Evolutionary conservation across 2,797 vertebrate species (phyloP), one percentile per base, ranked within the genome.

Genomic region (Amazonetta brasiliensis): DNA sequence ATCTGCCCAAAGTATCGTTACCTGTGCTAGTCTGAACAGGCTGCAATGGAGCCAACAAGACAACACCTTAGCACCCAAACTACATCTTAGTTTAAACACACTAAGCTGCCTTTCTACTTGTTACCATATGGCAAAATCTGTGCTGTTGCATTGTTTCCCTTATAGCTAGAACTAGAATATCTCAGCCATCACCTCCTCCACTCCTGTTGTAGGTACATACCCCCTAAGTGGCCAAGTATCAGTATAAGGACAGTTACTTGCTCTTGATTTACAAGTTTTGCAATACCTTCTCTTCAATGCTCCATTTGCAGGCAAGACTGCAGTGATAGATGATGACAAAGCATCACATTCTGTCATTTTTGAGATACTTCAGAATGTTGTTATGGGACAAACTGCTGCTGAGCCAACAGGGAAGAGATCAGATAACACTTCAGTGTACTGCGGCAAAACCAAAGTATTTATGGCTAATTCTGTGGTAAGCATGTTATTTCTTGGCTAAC

Each of bases 381-480:
- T 98, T 8, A 64, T 5, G 12, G 62, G 93, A 62, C 94, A 83
- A 54, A 31, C 5, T 21, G 23, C 81, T 19, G 85, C 84, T 37
- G 67, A 92, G 68, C 90, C 72, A 17, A 33, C 41, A 12, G 93
- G 96, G 81, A 86, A 63, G 43, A 90, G 92, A 72, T 92, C 95
- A 37, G 89, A 11, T 41, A 96, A 58, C 25, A 48, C 89, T 7
- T 90, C 98, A 46, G 97, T 98, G 82, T 99, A 98, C 90, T 99
- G 99, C 28, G 99, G 99, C 67, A 98, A 95, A 92, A 99, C 99
- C 60, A 99, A 99, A 98, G 98, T 99, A 39, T 99, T 99, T 96
- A 98, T 99, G 97, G 99, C 98, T 0, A 98, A 98, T 69, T 87
- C 92, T 14, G 98, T 98, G 98, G 99, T 99, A 90, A 98, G 98